phyloP scores from a whole-genome alignment of 2,797 vertebrate species.

The Iguana delicatissima region DNA sequence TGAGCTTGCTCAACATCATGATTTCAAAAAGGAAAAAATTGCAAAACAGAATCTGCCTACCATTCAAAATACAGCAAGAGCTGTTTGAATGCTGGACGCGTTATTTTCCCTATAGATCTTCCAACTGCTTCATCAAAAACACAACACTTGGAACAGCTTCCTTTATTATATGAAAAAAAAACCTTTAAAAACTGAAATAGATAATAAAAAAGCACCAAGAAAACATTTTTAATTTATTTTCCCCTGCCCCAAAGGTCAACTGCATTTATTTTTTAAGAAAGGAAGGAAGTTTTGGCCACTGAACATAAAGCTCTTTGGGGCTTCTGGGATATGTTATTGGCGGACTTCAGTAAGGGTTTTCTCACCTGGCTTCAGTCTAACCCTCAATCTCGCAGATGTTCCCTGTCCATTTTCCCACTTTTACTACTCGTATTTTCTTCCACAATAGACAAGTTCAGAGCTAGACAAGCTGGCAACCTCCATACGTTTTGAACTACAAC shows the following conservation, averaged over 20 bases:
- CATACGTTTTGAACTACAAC: neutral
- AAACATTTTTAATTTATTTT: neutral
- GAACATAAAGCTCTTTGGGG: neutral
- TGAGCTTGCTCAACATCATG: neutral
- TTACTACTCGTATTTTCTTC: neutral
- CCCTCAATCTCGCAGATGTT: neutral
- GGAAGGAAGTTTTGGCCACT: neutral
- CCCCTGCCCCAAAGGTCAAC: neutral
- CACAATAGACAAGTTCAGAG: neutral
- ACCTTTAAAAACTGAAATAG: conserved; percentile 1
- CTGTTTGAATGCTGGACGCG: too few species aligned
- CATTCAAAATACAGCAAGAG: neutral
- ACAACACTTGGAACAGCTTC: neutral
- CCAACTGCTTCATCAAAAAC: neutral
- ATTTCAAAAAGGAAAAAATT: neutral
- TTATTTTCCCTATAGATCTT: neutral
- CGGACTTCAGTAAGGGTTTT: neutral
- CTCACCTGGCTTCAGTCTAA: neutral
- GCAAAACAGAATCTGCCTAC: neutral
- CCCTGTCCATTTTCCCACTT: neutral
- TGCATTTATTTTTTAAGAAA: neutral
- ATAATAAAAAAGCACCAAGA: neutral
- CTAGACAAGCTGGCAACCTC: neutral
- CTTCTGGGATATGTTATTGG: neutral
- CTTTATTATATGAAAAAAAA: neutral